Conservation (phyloP, 2,797 vertebrate genomes). For the Typhlichthys subterraneus region DNA sequence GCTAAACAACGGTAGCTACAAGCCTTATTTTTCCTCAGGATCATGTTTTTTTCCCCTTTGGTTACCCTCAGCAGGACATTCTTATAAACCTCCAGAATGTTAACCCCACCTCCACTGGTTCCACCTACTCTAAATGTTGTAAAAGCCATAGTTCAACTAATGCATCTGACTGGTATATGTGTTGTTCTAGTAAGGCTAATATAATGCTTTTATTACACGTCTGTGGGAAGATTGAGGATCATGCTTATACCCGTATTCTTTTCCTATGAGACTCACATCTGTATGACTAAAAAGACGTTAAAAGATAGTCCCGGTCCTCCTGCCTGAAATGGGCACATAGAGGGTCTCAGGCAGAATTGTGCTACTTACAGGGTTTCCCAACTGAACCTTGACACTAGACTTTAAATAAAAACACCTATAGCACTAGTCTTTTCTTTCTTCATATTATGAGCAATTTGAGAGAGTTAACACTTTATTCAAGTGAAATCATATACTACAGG, state of each 20-base stretch:
- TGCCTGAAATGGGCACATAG: conserved; percentile 24
- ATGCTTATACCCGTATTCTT: conserved; percentile 20
- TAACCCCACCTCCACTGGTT: conserved; percentile 29
- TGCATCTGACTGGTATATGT: neutral
- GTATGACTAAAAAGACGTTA: conserved; percentile 24
- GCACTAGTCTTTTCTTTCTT: conserved; percentile 8
- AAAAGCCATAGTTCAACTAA: neutral
- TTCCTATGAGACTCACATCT: conserved; percentile 31
- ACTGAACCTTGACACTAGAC: neutral
- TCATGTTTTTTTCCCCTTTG: conserved; percentile 28
- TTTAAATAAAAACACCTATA: conserved; percentile 2
- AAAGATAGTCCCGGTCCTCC: conserved; percentile 25
- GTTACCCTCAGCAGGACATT: conserved; percentile 58
- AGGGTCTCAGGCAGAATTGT: conserved; percentile 5
- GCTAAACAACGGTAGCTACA: conserved; percentile 1
- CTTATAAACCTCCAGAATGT: conserved; percentile 43
- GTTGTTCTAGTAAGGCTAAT: no score
- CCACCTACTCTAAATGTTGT: neutral
- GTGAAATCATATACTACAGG: neutral
- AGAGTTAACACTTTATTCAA: neutral
- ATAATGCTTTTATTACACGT: no score
- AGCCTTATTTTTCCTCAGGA: conserved; percentile 30
- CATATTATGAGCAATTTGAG: conserved; percentile 11
- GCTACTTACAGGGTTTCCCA: neutral
- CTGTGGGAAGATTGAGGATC: no score